A percentile compares a stretch with the other conserved stretches of the same genome.
These are phyloP conservation scores for Polydrusus tereticollis DNA, from an alignment of 2,888 invertebrate genomes.

Conservation along the genomic window DNA sequence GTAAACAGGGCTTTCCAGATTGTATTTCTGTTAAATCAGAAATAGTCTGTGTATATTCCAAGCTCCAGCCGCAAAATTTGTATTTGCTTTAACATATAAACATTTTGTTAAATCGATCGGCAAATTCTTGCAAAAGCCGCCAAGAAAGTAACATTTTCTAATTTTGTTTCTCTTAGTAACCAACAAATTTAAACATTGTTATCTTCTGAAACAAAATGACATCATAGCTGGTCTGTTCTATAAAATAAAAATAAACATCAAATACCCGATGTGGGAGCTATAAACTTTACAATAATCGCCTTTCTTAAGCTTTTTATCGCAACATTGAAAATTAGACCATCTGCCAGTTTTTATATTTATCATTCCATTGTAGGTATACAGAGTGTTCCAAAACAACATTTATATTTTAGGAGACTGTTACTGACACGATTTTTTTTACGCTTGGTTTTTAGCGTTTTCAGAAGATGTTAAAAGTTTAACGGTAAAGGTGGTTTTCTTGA, in stretches of 20 bases:
- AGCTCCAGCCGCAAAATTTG: background rate
- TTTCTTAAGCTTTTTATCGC: constrained; percentile 33
- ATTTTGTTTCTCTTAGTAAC: constrained; percentile 1
- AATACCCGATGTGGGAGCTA: constrained; percentile 26
- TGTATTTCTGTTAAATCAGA: background rate
- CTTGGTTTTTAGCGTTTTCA: no score
- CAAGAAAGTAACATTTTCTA: background rate
- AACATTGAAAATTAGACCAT: constrained; percentile 39
- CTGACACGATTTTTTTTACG: no score
- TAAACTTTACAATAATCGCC: constrained; percentile 36
- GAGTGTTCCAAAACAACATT: no score
- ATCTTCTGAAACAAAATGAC: constrained; percentile 37
- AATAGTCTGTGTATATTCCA: background rate
- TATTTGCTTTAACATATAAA: background rate
- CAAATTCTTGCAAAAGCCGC: constrained; percentile 3
- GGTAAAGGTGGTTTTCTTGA: no score
- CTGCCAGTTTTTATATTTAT: constrained; percentile 25
- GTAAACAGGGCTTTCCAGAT: background rate
- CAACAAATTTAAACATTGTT: constrained; percentile 19
- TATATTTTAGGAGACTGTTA: no score
- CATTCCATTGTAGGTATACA: no score
- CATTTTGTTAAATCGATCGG: background rate
- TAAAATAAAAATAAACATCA: constrained; percentile 41
- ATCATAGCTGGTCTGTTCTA: constrained; percentile 33
- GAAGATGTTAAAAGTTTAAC: no score